Conservation (phyloP, 1,140 invertebrate genomes). For the Homalodisca vitripennis region DNA sequence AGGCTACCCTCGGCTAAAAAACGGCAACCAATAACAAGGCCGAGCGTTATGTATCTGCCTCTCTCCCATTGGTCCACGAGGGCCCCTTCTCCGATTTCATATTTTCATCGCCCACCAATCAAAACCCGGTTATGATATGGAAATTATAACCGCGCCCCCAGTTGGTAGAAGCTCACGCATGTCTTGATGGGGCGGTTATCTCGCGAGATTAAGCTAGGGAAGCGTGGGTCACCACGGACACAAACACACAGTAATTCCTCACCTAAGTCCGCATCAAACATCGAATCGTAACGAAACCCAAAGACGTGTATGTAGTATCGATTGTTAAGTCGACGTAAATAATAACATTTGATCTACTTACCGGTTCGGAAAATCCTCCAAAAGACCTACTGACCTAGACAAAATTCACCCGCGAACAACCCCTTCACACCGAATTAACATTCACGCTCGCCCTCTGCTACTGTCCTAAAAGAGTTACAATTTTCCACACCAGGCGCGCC, state of each 20-base stretch:
- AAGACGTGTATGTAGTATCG: too few species aligned
- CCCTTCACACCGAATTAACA: slow-evolving; percentile 6
- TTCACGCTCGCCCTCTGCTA: neutral
- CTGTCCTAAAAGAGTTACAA: neutral
- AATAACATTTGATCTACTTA: too few species aligned
- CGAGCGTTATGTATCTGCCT: slow-evolving; percentile 7
- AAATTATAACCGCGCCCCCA: slow-evolving; percentile 13
- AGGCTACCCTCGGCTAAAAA: slow-evolving; percentile 20
- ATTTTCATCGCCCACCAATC: slow-evolving; percentile 22
- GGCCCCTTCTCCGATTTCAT: slow-evolving; percentile 1
- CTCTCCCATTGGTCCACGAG: slow-evolving; percentile 1
- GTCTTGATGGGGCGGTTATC: neutral
- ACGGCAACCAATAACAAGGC: slow-evolving; percentile 11
- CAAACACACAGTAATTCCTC: too few species aligned
- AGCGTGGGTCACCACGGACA: too few species aligned
- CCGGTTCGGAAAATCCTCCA: too few species aligned
- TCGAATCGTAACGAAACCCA: too few species aligned
- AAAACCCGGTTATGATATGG: slow-evolving; percentile 19
- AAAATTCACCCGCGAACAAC: neutral
- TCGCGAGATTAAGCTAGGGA: neutral
- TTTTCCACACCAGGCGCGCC: slow-evolving; percentile 4
- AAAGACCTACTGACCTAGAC: slow-evolving; percentile 9
- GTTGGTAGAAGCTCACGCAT: neutral
- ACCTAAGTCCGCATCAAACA: too few species aligned
- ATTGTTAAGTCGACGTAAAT: too few species aligned